Percentiles rank a stretch among this genome's conserved stretches.
Evolutionary conservation across 2,113 vertebrate species (phyloP).

Genomic region (Pedionomus torquatus): DNA sequence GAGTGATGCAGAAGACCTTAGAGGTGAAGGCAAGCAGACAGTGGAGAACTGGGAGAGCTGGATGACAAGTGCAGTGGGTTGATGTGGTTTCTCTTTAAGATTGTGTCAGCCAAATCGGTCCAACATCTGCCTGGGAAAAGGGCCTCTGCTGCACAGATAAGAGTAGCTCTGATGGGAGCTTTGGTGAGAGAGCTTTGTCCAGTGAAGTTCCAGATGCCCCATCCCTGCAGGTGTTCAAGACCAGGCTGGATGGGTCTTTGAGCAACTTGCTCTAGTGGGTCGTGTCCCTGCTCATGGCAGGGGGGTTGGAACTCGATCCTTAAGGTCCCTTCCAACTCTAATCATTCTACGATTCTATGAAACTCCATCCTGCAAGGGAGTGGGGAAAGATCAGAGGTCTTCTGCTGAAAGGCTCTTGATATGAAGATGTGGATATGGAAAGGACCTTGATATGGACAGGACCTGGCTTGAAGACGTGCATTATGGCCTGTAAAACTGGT

Average conservation of each 20-base stretch:
- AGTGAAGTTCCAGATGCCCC: too few species aligned
- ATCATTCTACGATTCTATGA: neutral
- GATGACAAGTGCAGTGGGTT: neutral
- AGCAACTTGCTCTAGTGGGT: too few species aligned
- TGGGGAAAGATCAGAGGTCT: neutral
- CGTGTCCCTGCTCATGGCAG: too few species aligned
- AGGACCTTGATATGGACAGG: neutral
- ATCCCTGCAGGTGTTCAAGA: too few species aligned
- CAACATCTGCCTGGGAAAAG: neutral
- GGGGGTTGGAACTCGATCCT: too few species aligned
- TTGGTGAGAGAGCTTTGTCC: neutral
- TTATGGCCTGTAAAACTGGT: neutral
- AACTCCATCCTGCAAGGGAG: fast-evolving
- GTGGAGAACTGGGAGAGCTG: neutral
- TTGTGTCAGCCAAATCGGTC: neutral
- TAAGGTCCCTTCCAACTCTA: too few species aligned
- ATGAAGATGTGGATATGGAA: too few species aligned
- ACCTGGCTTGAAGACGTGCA: neutral
- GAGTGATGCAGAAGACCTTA: neutral
- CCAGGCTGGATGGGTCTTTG: too few species aligned
- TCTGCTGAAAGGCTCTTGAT: neutral
- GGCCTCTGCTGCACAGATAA: neutral
- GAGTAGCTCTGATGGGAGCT: neutral
- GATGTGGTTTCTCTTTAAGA: neutral
- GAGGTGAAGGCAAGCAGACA: neutral